phyloP scores from a whole-genome alignment of 2,888 invertebrate genomes.

The Luperina nickerlii region DNA sequence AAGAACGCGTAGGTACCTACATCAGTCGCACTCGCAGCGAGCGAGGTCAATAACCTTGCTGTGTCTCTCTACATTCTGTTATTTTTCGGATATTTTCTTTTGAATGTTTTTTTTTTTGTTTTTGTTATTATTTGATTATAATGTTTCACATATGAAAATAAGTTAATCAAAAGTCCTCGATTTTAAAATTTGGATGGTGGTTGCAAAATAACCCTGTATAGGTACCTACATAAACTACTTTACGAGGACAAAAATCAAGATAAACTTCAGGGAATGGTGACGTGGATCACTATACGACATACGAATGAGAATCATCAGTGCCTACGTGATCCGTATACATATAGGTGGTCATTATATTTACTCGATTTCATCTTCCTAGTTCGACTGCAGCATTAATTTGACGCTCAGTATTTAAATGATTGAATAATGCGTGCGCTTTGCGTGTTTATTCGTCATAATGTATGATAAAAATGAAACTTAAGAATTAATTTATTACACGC shows the following conservation, averaged over 20 bases:
- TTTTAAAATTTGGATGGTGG: too few species aligned
- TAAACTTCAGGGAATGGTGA: conserved; percentile 25
- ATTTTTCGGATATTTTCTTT: too few species aligned
- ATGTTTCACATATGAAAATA: too few species aligned
- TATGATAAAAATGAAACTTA: conserved; percentile 75
- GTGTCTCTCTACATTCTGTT: too few species aligned
- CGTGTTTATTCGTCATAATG: conserved; percentile 57
- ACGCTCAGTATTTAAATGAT: conserved; percentile 39
- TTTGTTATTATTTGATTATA: too few species aligned
- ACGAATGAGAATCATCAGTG: conserved; percentile 58
- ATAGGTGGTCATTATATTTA: conserved; percentile 37
- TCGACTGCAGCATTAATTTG: conserved; percentile 40
- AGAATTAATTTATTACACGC: conserved; percentile 74
- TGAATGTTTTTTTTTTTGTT: too few species aligned
- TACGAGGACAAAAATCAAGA: neutral
- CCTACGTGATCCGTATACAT: conserved; percentile 57
- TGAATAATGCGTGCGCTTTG: conserved; percentile 53
- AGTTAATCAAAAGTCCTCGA: too few species aligned
- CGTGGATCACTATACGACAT: conserved; percentile 31
- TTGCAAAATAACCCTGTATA: too few species aligned
- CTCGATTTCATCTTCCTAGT: conserved; percentile 56
- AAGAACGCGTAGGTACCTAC: too few species aligned
- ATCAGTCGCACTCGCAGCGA: too few species aligned
- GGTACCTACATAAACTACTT: neutral
- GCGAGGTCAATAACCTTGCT: too few species aligned